A percentile compares a stretch with the other conserved stretches of the same genome.
Evolutionary conservation across 2,888 invertebrate genomes (phyloP).

Genomic region (Sipha maydis): DNA sequence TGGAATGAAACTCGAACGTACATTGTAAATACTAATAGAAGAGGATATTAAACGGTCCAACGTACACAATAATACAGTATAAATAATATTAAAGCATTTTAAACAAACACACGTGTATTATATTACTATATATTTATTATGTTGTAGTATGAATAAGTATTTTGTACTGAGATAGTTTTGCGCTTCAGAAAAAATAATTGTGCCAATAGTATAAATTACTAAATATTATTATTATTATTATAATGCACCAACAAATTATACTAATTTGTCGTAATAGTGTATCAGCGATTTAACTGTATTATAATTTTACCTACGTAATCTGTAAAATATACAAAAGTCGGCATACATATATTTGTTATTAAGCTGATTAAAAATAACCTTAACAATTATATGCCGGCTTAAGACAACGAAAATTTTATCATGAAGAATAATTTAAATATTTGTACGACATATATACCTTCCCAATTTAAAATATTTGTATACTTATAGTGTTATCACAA

Average conservation of each 20-base stretch:
- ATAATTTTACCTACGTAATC: conserved; percentile 1
- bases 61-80: too few species aligned
- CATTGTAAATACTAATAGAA: too few species aligned
- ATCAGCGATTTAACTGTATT: background rate
- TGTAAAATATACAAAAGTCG: background rate
- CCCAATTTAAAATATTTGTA: background rate
- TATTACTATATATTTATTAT: too few species aligned
- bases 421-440: background rate
- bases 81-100: too few species aligned
- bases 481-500: background rate
- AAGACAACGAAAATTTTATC: background rate
- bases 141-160: background rate
- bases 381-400: background rate
- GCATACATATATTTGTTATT: background rate
- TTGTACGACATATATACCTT: background rate
- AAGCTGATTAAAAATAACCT: conserved; percentile 4
- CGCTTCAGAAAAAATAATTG: background rate
- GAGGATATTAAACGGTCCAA: too few species aligned
- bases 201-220: background rate
- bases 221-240: too few species aligned
- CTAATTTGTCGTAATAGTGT: background rate
- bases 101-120: too few species aligned
- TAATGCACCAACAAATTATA: background rate
- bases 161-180: background rate
- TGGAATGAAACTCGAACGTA: too few species aligned